Conservation (phyloP, 2,113 vertebrate genomes). For the Chaetura pelagica region DNA sequence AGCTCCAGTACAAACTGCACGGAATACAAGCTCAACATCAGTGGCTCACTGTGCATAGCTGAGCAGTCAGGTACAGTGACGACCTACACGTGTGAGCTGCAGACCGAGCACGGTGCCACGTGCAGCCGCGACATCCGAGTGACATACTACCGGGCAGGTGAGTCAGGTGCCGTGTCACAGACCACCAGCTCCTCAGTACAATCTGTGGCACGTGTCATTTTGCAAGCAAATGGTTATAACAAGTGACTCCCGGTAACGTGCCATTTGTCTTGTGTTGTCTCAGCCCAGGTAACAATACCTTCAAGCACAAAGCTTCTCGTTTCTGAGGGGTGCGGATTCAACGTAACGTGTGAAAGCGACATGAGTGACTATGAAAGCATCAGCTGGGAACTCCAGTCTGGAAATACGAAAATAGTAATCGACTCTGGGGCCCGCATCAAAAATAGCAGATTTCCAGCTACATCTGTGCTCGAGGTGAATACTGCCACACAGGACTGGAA, state of each 20-base stretch:
- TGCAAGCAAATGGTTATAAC: not conserved
- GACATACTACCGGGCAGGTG: slow-evolving; percentile 67
- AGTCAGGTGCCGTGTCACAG: not conserved
- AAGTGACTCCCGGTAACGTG: not conserved
- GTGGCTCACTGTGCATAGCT: slow-evolving; percentile 13
- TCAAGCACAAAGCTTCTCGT: slow-evolving; percentile 8
- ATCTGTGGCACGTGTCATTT: not conserved
- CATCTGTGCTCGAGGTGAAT: slow-evolving; percentile 49
- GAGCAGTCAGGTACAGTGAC: slow-evolving; percentile 24
- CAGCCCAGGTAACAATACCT: slow-evolving; percentile 65
- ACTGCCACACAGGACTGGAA: slow-evolving; percentile 60
- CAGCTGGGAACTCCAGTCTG: slow-evolving; percentile 73
- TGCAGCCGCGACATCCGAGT: slow-evolving; percentile 48
- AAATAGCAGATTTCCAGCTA: not conserved
- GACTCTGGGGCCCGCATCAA: not conserved
- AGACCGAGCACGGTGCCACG: slow-evolving; percentile 47
- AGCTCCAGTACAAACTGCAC: slow-evolving; percentile 27
- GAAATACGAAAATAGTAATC: not conserved
- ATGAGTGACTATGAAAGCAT: slow-evolving; percentile 64
- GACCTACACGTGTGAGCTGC: slow-evolving; percentile 69
- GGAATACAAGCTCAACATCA: slow-evolving; percentile 40
- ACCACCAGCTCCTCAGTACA: not conserved
- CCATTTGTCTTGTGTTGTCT: slow-evolving; percentile 28
- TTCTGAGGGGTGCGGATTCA: slow-evolving; percentile 68
- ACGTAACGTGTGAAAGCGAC: slow-evolving; percentile 67